A percentile compares a stretch with the other conserved stretches of the same genome.
Conservation (phyloP, 2,797 vertebrate species). For the Halcyon leucocephala region DNA sequence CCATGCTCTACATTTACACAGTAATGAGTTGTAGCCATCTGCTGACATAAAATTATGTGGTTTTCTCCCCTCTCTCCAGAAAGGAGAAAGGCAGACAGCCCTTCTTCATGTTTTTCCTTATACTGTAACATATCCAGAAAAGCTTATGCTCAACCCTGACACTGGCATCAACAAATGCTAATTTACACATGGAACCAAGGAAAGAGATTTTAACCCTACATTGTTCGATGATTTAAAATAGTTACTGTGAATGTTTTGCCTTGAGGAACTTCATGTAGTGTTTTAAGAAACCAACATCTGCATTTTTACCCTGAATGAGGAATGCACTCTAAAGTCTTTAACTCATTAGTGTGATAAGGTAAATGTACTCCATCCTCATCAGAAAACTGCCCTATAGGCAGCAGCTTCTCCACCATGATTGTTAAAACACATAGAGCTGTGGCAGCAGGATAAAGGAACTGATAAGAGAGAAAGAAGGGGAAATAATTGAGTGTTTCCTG, state of each 20-base stretch:
- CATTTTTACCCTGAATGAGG: background rate
- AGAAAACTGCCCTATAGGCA: background rate
- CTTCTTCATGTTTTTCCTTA: slow-evolving; percentile 36
- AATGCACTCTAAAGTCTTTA: background rate
- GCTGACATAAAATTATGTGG: slow-evolving; percentile 51
- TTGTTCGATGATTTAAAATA: background rate
- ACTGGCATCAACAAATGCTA: slow-evolving; percentile 28
- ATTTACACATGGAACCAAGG: background rate
- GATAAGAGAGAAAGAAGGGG: background rate
- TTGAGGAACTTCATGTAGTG: background rate
- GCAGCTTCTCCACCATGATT: background rate
- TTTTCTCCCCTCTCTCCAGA: background rate
- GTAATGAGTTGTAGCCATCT: slow-evolving; percentile 76
- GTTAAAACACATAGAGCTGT: background rate
- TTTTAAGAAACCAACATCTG: background rate
- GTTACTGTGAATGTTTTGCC: background rate
- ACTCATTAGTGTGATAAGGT: background rate
- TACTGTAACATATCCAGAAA: slow-evolving; percentile 20
- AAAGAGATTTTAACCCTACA: background rate
- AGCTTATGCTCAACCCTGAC: slow-evolving; percentile 32
- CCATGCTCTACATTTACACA: slow-evolving; percentile 43
- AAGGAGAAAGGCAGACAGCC: slow-evolving; percentile 16
- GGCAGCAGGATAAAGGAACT: background rate
- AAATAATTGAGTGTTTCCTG: background rate
- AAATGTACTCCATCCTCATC: background rate